Base-by-base conservation (phyloP, 2,797 vertebrate genomes). In the Tiaroga cobitis region DNA sequence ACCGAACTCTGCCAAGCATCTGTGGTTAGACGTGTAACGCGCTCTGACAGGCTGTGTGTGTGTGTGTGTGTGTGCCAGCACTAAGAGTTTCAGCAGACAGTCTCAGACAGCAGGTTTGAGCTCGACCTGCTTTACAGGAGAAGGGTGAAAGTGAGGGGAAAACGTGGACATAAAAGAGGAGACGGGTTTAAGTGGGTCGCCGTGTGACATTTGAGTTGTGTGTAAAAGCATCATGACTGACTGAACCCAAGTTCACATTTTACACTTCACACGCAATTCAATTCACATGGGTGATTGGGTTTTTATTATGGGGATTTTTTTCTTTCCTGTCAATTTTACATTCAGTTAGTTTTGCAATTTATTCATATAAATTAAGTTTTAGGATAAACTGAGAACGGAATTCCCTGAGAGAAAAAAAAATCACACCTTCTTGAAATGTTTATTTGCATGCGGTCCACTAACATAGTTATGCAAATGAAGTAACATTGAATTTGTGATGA, bases 1-100 rank as follows among this genome's bases (percentile, higher is more conserved):
- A 67, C 78, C 24, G 63, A 85, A 46, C 82, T 29, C 59, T 70
- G 83, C 87, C 88, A 87, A 84, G 73, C 34, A 79, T 76, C 83
- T 65, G 74, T 73, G 8, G 5, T 34, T 82, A 34, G 39, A 80
- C 73, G 21, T 4, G 74, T 69, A 84, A 70, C 37, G 7, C 63
- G 76, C 43, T 75, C 77, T 89, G 87, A 90, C 89, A 89, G 88
- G 24, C 68, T 70, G 67, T 74, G 83, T 87, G 51, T 65, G 34
- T 8, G 72, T 69, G 72, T 74, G 83, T 87, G 51, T 65, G 34
- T 10, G 67, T 18, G 82, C 7, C 41, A 73, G 80, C 21, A 41
- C 82, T 41, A 26, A 85, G 80, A 24, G 72, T 49, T 61, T 82
- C 59, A 29, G 29, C 29, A 29, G 29, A 29, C 29, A 29, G 29